Conservation (phyloP, 2,113 vertebrate species). For the Colossoma macropomum region DNA sequence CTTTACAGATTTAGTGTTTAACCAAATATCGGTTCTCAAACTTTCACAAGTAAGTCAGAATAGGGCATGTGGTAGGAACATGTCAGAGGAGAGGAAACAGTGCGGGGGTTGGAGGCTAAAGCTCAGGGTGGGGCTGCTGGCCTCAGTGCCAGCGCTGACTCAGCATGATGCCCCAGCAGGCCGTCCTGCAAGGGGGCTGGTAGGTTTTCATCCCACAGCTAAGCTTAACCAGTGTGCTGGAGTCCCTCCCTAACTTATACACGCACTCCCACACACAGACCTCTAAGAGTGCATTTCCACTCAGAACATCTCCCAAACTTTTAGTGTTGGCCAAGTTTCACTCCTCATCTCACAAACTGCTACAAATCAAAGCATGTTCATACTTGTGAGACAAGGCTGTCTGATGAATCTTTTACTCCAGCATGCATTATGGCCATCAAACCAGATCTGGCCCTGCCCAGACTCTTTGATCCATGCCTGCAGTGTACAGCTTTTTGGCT, state of each 20-base stretch:
- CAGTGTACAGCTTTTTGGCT: constrained; percentile 14
- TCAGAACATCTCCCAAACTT: neutral
- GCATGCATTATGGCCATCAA: neutral
- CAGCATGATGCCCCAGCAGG: constrained; percentile 18
- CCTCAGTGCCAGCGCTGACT: constrained; percentile 9
- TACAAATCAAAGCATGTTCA: neutral
- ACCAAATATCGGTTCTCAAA: too few species aligned
- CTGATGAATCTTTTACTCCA: constrained; percentile 3
- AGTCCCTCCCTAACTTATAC: neutral
- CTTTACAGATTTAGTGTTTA: too few species aligned
- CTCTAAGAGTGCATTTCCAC: neutral
- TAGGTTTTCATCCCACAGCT: constrained; percentile 15
- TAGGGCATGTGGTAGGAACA: neutral
- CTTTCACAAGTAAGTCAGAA: neutral
- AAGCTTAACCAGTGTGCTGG: neutral
- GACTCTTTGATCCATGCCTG: neutral
- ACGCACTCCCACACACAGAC: neutral
- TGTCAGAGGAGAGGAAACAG: neutral
- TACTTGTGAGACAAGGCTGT: neutral
- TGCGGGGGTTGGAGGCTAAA: neutral
- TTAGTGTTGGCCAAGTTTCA: neutral
- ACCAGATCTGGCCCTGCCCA: neutral
- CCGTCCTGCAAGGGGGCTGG: constrained; percentile 27
- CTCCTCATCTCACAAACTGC: neutral
- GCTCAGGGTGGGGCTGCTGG: constrained; percentile 56